Conservation (phyloP, 2,113 vertebrate species). For the Isurus oxyrinchus region DNA sequence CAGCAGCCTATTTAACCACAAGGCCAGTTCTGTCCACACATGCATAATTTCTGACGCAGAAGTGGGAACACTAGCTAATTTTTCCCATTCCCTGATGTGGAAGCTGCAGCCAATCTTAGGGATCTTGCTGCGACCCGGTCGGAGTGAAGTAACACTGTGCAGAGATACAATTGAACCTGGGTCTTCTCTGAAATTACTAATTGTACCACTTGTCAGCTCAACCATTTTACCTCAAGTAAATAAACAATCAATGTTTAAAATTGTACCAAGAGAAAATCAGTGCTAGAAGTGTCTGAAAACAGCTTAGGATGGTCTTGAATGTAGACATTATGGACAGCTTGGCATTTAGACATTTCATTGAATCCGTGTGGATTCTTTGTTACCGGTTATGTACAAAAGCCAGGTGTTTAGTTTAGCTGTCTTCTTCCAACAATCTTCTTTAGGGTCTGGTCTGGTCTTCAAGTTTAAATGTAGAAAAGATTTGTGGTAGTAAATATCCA, state of each 20-base stretch:
- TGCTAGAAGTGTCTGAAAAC: neutral
- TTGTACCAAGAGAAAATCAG: neutral
- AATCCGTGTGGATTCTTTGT: neutral
- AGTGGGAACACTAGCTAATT: neutral
- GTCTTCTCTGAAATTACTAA: neutral
- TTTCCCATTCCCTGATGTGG: neutral
- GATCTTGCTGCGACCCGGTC: neutral
- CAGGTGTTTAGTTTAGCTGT: slow-evolving; percentile 78
- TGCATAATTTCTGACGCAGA: neutral
- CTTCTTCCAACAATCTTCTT: slow-evolving; percentile 99
- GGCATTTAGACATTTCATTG: neutral
- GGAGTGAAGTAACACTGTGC: neutral
- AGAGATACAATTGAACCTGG: neutral
- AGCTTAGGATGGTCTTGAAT: neutral
- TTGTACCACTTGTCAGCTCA: neutral
- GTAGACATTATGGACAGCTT: neutral
- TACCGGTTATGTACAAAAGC: slow-evolving; percentile 47
- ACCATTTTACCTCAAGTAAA: neutral
- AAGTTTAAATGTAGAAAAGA: slow-evolving; percentile 95
- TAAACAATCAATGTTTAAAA: neutral
- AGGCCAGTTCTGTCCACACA: neutral
- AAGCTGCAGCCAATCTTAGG: neutral
- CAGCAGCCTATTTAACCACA: neutral
- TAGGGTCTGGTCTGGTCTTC: slow-evolving; percentile 88
- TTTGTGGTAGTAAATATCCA: slow-evolving; percentile 74